Base-by-base conservation (phyloP, 2,888 invertebrate genomes). In the Oscheius onirici region DNA sequence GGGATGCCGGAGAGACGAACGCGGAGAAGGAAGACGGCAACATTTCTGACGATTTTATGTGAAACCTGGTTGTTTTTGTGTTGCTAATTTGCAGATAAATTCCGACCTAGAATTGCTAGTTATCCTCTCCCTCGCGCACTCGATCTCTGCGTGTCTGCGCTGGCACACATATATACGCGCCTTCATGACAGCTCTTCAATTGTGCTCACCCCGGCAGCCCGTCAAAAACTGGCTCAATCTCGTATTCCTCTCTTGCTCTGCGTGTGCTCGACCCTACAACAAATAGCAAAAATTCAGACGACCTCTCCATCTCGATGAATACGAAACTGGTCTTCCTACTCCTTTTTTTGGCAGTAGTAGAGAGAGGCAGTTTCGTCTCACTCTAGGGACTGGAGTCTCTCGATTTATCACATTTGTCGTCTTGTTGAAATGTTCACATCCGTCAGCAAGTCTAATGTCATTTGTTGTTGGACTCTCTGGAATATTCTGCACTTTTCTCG, bases 41-140 rank as follows among this genome's bases (percentile, higher is more conserved):
- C 57, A 57, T 78, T 11, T 78, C 78, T 6, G 83, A 83, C 67
- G 83, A 82, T 54, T 83, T 83, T 57, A 83, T 83, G 83, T 83
- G 74, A 79, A 34, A 34, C 52, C 3, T 6, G 13, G 57, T 40
- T 58, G 10, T 58, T 58, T 22, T 22, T 58, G n/a, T n/a, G 41
- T 41, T 46, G n/a, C 5, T 46, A 20, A 46, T 17, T 46, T 46
- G 8, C n/a, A 46, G 20, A 20, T 34, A 34, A 34, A 17, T 46
- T 46, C 46, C 46, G 5, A 40, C 58, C 22, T 58, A 41, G 34
- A 58, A 58, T 58, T 15, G 34, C 55, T 26, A 15, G 58, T 43
- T 58, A 55, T 55, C 28, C 34, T 34, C 34, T 34, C 34, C 34
- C 34, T 34, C 28, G 55, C 43, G 58, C 58, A 20, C 24, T 24